Percentiles rank a stretch among this genome's conserved stretches.
Evolutionary conservation across 2,113 vertebrate species (phyloP).

Genomic region (Pyxicephalus adspersus): DNA sequence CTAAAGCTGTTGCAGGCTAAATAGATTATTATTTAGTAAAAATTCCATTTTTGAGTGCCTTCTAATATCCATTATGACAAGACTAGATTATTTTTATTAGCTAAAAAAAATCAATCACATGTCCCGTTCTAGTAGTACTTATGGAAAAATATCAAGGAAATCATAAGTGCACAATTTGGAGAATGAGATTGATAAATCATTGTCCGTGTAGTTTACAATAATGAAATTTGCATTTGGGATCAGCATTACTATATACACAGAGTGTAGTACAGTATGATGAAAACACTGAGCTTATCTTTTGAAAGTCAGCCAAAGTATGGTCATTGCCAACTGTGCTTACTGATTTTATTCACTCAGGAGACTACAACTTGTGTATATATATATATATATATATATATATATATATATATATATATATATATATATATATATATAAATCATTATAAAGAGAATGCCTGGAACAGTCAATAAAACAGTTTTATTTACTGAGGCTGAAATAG

Average conservation of each 20-base stretch:
- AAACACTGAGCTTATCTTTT: conserved; percentile 47
- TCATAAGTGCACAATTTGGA: conserved; percentile 24
- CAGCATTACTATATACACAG: conserved; percentile 22
- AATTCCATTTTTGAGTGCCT: conserved; percentile 24
- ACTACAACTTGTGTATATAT: conserved; percentile 4
- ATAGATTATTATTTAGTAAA: conserved; percentile 48
- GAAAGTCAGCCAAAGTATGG: conserved; percentile 45
- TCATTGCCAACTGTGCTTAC: not conserved
- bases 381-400: conserved; percentile 5
- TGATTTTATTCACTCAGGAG: conserved; percentile 28
- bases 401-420: conserved; percentile 16
- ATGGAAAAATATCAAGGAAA: conserved; percentile 44
- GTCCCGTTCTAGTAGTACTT: conserved; percentile 23
- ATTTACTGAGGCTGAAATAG: not conserved
- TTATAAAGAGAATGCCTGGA: not conserved
- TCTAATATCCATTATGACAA: conserved; percentile 36
- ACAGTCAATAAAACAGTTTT: conserved; percentile 22
- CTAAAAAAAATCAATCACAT: conserved; percentile 42
- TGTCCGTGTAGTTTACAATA: conserved; percentile 31
- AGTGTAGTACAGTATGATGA: conserved; percentile 23
- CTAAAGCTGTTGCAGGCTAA: conserved; percentile 13
- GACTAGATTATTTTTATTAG: conserved; percentile 29
- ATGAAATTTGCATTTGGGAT: conserved; percentile 41
- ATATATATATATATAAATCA: conserved; percentile 12
- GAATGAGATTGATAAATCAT: conserved; percentile 39